Evolutionary conservation across 2,113 vertebrate genomes (phyloP).

Genomic region (Tetraodon nigroviridis): DNA sequence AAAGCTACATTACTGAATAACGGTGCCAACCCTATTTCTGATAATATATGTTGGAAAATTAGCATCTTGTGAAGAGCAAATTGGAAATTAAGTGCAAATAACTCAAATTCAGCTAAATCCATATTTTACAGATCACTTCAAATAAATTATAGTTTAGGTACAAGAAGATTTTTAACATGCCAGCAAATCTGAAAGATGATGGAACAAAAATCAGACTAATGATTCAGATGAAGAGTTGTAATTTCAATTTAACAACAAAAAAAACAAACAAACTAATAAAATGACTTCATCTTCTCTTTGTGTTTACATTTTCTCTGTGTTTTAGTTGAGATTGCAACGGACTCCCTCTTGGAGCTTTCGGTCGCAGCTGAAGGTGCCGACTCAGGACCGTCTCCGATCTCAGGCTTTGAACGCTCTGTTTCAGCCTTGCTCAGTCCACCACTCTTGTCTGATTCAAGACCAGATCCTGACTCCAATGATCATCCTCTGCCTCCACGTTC

Average conservation of each 20-base stretch:
- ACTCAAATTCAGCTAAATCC: too few species aligned
- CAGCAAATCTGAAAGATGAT: too few species aligned
- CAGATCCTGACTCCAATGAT: constrained; percentile 22
- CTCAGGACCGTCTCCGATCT: constrained; percentile 46
- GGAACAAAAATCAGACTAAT: not conserved
- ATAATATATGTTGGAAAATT: too few species aligned
- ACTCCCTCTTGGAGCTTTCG: constrained; percentile 89
- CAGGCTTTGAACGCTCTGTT: constrained; percentile 75
- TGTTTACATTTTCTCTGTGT: constrained; percentile 18
- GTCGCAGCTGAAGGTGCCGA: constrained; percentile 74
- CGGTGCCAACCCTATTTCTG: too few species aligned
- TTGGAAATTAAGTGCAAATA: too few species aligned
- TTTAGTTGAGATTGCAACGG: constrained; percentile 91
- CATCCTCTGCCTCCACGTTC: constrained; percentile 7
- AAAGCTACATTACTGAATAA: too few species aligned
- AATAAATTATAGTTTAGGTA: too few species aligned
- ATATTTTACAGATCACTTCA: too few species aligned
- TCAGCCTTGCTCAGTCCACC: constrained; percentile 59
- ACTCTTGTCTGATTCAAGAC: constrained; percentile 36
- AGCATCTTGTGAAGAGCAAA: too few species aligned
- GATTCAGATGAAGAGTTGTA: not conserved
- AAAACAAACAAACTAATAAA: not conserved
- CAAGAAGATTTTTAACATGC: too few species aligned
- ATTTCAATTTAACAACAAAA: too few species aligned
- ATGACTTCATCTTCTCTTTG: not conserved